phyloP scores from a whole-genome alignment of 2,113 vertebrate species.

The Rhadina sibilatrix region DNA sequence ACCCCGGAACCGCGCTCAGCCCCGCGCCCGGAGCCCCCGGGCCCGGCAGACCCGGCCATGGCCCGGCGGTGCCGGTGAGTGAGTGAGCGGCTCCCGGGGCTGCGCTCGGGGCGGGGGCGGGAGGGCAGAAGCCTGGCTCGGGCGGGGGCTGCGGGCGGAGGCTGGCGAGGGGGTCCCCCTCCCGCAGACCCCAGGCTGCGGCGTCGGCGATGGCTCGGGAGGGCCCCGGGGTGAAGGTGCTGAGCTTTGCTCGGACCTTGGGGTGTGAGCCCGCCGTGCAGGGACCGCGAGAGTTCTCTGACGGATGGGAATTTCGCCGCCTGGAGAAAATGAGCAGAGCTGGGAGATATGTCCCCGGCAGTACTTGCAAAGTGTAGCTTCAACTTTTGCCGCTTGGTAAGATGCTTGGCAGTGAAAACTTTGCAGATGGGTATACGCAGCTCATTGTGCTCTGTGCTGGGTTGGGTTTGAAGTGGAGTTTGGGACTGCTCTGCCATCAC shows the following conservation, averaged over 20 bases:
- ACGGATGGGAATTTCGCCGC: fast-evolving
- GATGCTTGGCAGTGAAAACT: background rate
- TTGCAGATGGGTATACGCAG: background rate
- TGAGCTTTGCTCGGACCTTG: background rate
- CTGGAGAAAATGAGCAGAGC: background rate
- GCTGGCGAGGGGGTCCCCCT: background rate
- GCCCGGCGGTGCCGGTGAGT: background rate
- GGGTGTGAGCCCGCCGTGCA: background rate
- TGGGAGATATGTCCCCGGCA: background rate
- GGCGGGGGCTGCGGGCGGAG: background rate
- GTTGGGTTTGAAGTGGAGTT: background rate
- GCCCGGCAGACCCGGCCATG: background rate
- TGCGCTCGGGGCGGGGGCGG: background rate
- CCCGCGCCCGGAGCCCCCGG: background rate
- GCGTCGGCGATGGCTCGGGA: background rate
- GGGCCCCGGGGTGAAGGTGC: background rate
- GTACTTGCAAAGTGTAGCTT: background rate
- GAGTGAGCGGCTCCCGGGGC: background rate
- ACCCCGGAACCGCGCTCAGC: background rate
- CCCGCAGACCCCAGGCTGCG: background rate
- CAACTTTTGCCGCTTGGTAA: background rate
- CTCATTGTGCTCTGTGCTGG: fast-evolving
- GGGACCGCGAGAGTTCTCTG: fast-evolving
- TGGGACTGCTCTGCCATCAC: background rate
- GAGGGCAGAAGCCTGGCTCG: background rate